These are phyloP conservation scores for Hemicentrotus pulcherrimus DNA, from an alignment of 35 echinoderm and acorn worm species.

Conservation along the genomic window DNA sequence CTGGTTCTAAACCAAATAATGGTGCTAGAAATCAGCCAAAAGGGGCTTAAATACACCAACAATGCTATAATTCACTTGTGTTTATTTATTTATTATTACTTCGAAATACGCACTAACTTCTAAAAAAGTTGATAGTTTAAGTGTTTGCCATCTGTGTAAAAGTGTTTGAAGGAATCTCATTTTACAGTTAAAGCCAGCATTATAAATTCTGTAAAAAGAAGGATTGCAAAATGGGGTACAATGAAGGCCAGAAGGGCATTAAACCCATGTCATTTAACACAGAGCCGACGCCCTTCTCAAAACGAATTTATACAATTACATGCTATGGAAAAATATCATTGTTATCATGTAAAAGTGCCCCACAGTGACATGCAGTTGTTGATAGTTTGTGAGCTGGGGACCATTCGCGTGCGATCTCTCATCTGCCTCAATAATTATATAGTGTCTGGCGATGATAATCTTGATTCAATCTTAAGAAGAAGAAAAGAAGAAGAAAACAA, in stretches of 20 bases:
- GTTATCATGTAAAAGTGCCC: background rate
- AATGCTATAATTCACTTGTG: too few species aligned
- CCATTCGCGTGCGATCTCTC: background rate
- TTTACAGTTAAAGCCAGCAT: too few species aligned
- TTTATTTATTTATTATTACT: too few species aligned
- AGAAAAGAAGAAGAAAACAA: background rate
- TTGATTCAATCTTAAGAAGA: background rate
- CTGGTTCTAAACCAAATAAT: background rate
- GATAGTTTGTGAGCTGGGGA: background rate
- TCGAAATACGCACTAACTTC: too few species aligned
- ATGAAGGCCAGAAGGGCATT: background rate
- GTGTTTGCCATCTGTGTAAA: too few species aligned
- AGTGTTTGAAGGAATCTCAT: too few species aligned
- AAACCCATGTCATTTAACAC: background rate
- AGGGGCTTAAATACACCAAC: too few species aligned
- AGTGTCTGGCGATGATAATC: conserved; percentile 16
- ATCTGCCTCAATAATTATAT: background rate
- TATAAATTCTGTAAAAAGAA: too few species aligned
- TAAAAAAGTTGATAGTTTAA: too few species aligned
- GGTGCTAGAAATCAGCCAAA: too few species aligned
- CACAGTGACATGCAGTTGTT: background rate
- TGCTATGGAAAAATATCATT: background rate
- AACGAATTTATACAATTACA: background rate
- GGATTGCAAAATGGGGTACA: background rate
- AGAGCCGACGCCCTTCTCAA: background rate